Evolutionary conservation across 2,888 invertebrate species (phyloP).

Genomic region (Julus scanicus): DNA sequence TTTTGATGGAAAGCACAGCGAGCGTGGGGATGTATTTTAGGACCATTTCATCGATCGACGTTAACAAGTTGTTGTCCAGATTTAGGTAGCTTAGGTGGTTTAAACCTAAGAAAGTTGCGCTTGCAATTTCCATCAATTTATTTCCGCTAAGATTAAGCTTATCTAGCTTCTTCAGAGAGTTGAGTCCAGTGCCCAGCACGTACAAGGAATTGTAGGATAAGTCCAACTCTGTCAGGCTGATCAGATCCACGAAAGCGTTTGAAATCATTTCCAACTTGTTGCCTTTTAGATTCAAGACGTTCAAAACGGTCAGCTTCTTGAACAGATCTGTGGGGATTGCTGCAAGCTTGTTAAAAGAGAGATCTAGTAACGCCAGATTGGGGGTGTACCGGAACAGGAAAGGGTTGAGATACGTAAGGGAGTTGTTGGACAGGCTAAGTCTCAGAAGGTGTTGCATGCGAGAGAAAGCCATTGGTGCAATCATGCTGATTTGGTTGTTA

Average conservation of each 20-base stretch:
- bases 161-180: background rate
- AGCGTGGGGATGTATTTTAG: background rate
- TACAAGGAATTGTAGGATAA: background rate
- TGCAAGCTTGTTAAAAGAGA: background rate
- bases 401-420: background rate
- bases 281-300: background rate
- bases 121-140: background rate
- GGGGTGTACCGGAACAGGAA: background rate
- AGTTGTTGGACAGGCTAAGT: background rate
- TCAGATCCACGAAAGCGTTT: background rate
- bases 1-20: conserved; percentile 8
- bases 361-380: background rate
- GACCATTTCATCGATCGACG: background rate
- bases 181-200: background rate
- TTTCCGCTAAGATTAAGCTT: background rate
- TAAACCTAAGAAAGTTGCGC: background rate
- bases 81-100: background rate
- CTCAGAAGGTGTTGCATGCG: background rate
- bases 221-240: conserved; percentile 3
- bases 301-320: background rate
- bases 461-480: background rate
- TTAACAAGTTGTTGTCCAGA: conserved; percentile 51
- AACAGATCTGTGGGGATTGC: background rate
- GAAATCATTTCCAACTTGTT: background rate
- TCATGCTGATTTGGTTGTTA: background rate